Percentiles rank a stretch among this genome's conserved stretches.
phyloP scores from a whole-genome alignment of 2,113 vertebrate genomes.

The Felis catus region DNA sequence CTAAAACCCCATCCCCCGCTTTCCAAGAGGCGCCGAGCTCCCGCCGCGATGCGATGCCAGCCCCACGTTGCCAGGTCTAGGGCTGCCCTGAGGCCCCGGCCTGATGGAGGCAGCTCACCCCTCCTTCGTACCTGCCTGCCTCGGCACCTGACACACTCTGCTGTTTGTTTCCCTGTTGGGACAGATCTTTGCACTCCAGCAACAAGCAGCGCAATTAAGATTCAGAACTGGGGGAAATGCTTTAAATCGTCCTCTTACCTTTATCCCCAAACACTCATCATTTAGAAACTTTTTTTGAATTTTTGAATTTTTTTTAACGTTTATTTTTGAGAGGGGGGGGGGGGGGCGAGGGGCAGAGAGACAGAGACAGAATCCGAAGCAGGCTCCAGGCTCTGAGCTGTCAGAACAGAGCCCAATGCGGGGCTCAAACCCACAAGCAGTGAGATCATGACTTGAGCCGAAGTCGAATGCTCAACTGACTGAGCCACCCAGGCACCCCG shows the following conservation, averaged over 20 bases:
- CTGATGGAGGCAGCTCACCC: fast-evolving
- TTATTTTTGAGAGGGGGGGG: too few species aligned
- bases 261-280: neutral
- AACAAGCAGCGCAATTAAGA: neutral
- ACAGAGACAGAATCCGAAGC: too few species aligned
- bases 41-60: neutral
- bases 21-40: neutral
- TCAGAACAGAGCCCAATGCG: too few species aligned
- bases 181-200: neutral
- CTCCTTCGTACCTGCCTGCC: fast-evolving
- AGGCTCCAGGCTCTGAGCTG: too few species aligned
- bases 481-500: too few species aligned
- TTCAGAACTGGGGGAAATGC: neutral
- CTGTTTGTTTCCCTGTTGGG: neutral
- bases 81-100: neutral
- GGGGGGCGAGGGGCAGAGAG: too few species aligned
- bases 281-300: neutral
- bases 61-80: fast-evolving
- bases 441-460: too few species aligned
- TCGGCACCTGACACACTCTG: neutral
- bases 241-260: neutral
- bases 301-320: too few species aligned
- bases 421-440: too few species aligned
- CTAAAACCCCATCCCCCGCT: neutral
- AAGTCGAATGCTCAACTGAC: too few species aligned